Conservation (phyloP, 2,888 invertebrate genomes). For the Tupiocoris notatus region DNA sequence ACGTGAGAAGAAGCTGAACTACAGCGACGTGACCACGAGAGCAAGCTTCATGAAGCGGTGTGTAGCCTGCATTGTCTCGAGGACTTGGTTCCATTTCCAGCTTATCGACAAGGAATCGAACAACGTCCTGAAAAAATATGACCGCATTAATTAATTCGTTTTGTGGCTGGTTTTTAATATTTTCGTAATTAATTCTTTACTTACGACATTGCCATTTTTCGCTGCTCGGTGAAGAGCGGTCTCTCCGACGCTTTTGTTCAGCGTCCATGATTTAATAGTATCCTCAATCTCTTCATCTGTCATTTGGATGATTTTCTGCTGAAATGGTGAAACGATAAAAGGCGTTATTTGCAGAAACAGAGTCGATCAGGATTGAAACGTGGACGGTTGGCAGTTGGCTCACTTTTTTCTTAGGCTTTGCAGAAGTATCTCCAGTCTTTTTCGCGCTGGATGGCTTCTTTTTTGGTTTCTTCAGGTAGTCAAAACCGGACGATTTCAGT, state of each 20-base stretch:
- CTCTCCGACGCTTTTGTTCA: conserved; percentile 92
- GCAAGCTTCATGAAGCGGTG: conserved; percentile 90
- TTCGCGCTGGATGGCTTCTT: conserved; percentile 63
- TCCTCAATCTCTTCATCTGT: conserved; percentile 68
- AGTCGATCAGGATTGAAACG: neutral
- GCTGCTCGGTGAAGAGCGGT: conserved; percentile 90
- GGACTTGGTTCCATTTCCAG: conserved; percentile 79
- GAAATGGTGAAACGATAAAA: neutral
- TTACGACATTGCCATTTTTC: conserved; percentile 80
- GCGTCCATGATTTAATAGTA: conserved; percentile 86
- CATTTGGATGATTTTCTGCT: conserved; percentile 45
- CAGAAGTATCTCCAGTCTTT: conserved; percentile 55
- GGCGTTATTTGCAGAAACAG: too few species aligned
- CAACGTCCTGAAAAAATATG: conserved; percentile 60
- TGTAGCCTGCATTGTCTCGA: conserved; percentile 89
- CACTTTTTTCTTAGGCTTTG: conserved; percentile 55
- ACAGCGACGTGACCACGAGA: conserved; percentile 84
- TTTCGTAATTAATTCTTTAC: too few species aligned
- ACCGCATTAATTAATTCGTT: too few species aligned
- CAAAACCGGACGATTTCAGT: conserved; percentile 76
- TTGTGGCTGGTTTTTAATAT: too few species aligned
- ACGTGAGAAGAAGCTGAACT: conserved; percentile 76
- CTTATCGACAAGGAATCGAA: conserved; percentile 85
- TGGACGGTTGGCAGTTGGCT: neutral
- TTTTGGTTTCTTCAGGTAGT: conserved; percentile 86